Evolutionary conservation across 1,140 invertebrate species (phyloP).

Genomic region (Solen grandis): DNA sequence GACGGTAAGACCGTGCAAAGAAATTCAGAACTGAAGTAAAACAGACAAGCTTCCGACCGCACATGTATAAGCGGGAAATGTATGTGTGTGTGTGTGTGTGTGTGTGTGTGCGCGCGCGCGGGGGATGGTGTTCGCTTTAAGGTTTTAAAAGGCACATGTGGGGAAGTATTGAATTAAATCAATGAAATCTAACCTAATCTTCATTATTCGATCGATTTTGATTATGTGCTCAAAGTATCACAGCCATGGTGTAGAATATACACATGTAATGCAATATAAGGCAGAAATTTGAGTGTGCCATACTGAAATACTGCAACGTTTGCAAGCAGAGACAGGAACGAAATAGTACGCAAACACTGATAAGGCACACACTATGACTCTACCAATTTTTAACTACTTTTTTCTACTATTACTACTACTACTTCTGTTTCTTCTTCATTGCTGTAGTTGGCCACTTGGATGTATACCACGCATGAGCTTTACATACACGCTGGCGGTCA

Average conservation of each 20-base stretch:
- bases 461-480: background rate
- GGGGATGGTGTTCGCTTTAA: background rate
- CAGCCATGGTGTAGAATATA: no score
- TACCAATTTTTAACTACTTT: background rate
- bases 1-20: constrained; percentile 11
- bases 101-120: background rate
- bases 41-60: background rate
- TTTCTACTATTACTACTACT: background rate
- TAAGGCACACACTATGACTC: background rate
- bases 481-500: background rate
- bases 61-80: no score
- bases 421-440: constrained; percentile 4
- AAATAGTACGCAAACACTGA: background rate
- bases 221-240: no score
- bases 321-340: background rate
- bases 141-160: background rate
- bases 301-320: background rate
- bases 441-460: background rate
- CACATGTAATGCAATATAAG: background rate
- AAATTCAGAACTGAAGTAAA: background rate
- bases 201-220: no score
- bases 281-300: background rate
- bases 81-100: background rate
- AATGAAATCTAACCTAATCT: background rate
- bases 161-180: background rate